Conservation (phyloP, 35 echinoderm and acorn worm genomes). For the Stichopus chloronotus region DNA sequence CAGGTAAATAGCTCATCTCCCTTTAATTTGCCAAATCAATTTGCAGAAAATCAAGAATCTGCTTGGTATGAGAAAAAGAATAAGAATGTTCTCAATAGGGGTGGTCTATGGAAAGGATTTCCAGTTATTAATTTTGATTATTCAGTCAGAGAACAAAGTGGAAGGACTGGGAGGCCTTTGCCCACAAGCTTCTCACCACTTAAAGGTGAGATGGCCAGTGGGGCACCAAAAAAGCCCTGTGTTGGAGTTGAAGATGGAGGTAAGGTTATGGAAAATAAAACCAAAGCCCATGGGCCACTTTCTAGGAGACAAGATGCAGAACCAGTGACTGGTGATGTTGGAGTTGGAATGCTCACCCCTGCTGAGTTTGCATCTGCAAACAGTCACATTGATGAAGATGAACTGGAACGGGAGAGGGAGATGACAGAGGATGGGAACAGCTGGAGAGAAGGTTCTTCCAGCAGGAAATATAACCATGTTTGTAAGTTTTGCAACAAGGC, state of each 20-base stretch:
- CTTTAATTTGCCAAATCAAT: not conserved
- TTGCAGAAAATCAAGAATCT: not conserved
- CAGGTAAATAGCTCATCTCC: not conserved
- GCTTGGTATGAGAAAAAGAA: not conserved
- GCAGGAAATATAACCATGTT: slow-evolving; percentile 61
- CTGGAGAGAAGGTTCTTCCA: slow-evolving; percentile 42
- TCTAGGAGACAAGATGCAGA: slow-evolving; percentile 45
- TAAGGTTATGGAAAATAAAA: not conserved
- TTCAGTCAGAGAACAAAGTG: not conserved
- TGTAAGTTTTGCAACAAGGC: slow-evolving; percentile 92
- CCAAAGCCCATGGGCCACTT: slow-evolving; percentile 9
- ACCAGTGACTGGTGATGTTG: slow-evolving; percentile 67
- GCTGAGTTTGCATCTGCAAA: slow-evolving; percentile 70
- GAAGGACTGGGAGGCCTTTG: slow-evolving; percentile 28
- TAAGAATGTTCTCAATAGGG: not conserved
- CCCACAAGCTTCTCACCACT: slow-evolving; percentile 57
- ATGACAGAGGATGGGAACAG: slow-evolving; percentile 41
- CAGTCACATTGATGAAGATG: slow-evolving; percentile 24
- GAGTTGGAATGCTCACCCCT: slow-evolving; percentile 78
- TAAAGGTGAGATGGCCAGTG: slow-evolving; percentile 62
- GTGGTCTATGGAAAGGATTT: slow-evolving; percentile 52
- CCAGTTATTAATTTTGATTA: not conserved
- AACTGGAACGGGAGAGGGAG: not conserved
- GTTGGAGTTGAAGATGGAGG: slow-evolving; percentile 17
- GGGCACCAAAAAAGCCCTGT: slow-evolving; percentile 44